Evolutionary conservation across 2,113 vertebrate species (phyloP).

Genomic region (Columba livia): DNA sequence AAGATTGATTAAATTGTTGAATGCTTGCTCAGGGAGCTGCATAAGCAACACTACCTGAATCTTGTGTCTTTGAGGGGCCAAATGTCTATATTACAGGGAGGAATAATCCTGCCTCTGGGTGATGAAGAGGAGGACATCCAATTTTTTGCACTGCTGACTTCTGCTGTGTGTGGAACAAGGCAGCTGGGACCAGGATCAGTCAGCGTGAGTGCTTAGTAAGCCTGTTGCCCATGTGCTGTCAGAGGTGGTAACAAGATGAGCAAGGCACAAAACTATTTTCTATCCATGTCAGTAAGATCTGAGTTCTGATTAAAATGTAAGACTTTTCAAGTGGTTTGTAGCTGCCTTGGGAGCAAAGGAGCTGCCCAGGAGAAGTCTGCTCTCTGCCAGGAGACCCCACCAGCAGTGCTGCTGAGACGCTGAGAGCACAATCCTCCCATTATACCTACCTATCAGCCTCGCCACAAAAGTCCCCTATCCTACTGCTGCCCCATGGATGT

Average conservation of each 20-base stretch:
- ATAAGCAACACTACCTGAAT: neutral
- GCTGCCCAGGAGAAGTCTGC: neutral
- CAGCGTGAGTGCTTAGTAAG: neutral
- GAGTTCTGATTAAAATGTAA: neutral
- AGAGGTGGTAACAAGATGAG: neutral
- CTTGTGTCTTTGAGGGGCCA: neutral
- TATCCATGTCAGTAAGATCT: neutral
- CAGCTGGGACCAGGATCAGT: neutral
- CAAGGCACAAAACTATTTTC: neutral
- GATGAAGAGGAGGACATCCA: neutral
- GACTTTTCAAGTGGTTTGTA: neutral
- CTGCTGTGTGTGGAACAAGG: neutral
- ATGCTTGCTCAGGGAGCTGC: neutral
- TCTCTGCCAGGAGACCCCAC: neutral
- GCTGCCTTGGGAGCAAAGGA: neutral
- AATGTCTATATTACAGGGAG: neutral
- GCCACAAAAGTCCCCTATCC: neutral
- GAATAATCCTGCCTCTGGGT: neutral
- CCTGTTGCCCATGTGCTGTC: neutral
- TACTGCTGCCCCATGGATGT: neutral
- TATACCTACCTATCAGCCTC: neutral
- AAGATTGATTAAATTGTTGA: neutral
- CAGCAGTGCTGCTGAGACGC: neutral
- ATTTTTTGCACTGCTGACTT: constrained; percentile 9
- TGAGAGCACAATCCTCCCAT: neutral